Base-by-base conservation (phyloP, 2,888 invertebrate species). In the Drosophila percnosoma region DNA sequence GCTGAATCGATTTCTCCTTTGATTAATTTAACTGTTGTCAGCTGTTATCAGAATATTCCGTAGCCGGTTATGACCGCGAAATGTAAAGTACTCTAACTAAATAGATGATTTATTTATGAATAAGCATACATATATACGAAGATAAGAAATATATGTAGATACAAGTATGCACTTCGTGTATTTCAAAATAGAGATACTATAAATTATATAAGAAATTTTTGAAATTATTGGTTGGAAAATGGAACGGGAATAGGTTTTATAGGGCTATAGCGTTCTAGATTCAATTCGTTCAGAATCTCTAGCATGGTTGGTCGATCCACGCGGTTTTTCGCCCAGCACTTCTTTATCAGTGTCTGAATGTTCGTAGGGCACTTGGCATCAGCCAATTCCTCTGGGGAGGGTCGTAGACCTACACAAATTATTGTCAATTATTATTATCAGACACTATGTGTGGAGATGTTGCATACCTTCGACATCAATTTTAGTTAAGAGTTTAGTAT, bases 401-500 rank as follows among this genome's bases (percentile, higher is more conserved):
- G 45, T 21, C 45, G 45, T 45, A 2, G 13, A 45, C 0, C 45
- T 45, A 21, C 45, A 13, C 21, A 7, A 45, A 21, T 45, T 45
- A 13, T 45, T 45, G 13, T 21, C 7, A 45, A 45, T 45, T 45
- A 45, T 45, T 45, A 7, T 21, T 45, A 45, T 13, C 4, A 13
- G 21, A 21, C 7, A 7, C 13, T 13, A 21, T 21, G 21, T 42
- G 21, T 6, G 13, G 21, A 42, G 21, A 21, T 21, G 4, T 21
- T 1, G 21, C 45, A 7, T 13, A 45, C 45, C 7, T 0, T 21
- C 0, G 1, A 0, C 1, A 45, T 13, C 21, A 21, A 45, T 3
- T 42, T 42, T 29, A 2, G 0, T 1, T 15, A 15, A 15, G 36
- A 36, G 7, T 7, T 6, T 0, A 36, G 1, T 6, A 6, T 0